Conservation (phyloP, 2,888 invertebrate species). For the Hemicrepidius hirtus region DNA sequence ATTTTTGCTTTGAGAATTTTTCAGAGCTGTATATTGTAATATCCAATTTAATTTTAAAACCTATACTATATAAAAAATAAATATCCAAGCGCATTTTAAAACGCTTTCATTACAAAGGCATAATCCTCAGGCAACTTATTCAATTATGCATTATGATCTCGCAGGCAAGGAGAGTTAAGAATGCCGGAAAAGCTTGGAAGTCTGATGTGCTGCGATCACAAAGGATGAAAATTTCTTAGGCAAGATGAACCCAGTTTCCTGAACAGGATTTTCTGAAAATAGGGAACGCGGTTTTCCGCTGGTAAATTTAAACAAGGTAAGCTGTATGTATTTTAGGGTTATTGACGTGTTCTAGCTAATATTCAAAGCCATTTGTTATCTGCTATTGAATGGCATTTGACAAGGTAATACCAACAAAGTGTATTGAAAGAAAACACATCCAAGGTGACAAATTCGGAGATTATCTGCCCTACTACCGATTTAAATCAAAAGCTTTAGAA, state of each 20-base stretch:
- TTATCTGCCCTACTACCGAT: too few relatives aligned
- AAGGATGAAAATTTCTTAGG: not conserved
- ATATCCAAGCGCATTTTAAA: not conserved
- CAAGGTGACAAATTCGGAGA: not conserved
- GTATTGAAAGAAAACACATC: not conserved
- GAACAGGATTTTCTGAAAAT: conserved; percentile 1
- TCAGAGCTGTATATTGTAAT: too few relatives aligned
- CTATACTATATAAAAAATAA: not conserved
- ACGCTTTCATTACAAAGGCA: conserved; percentile 8
- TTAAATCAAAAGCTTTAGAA: too few relatives aligned
- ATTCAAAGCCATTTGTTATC: not conserved
- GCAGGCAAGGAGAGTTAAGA: not conserved
- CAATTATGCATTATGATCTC: conserved; percentile 24
- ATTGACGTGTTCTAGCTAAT: not conserved
- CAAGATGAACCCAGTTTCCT: not conserved
- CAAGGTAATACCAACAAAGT: not conserved
- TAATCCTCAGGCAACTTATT: conserved; percentile 13
- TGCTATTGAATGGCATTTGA: conserved; percentile 2
- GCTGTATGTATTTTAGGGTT: not conserved
- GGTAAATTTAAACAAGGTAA: conserved; percentile 7
- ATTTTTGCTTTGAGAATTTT: too few relatives aligned
- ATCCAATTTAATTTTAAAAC: too few relatives aligned
- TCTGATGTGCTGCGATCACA: conserved; percentile 1
- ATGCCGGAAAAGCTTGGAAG: conserved; percentile 8
- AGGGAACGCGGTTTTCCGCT: not conserved